A percentile compares a stretch with the other conserved stretches of the same genome.
These are phyloP conservation scores for Scaptomyza parva DNA, from an alignment of 2,888 invertebrate genomes.

Conservation along the genomic window DNA sequence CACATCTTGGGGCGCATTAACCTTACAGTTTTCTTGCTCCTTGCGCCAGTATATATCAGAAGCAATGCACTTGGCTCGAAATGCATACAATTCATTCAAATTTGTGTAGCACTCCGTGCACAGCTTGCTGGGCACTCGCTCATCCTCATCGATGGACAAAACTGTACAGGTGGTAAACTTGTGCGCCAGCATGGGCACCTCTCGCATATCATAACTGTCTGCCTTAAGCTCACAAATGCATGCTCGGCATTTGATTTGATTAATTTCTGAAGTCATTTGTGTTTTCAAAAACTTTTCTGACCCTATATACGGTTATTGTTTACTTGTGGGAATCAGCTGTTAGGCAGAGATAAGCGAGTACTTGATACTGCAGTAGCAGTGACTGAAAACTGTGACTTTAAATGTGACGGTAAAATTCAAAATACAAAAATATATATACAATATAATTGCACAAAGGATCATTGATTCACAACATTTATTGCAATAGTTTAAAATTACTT, in stretches of 20 bases:
- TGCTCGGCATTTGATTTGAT: constrained; percentile 26
- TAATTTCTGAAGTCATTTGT: constrained; percentile 18
- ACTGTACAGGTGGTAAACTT: constrained; percentile 60
- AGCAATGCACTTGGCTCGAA: constrained; percentile 37
- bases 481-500: background rate
- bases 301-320: constrained; percentile 2
- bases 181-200: constrained; percentile 49
- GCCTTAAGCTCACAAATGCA: constrained; percentile 18
- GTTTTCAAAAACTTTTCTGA: background rate
- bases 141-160: constrained; percentile 27
- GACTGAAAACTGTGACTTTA: background rate
- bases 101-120: constrained; percentile 30
- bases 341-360: constrained; percentile 13
- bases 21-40: constrained; percentile 1
- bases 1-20: background rate
- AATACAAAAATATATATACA: background rate
- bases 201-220: constrained; percentile 22
- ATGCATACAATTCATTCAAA: constrained; percentile 33
- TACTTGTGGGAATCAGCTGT: constrained; percentile 30
- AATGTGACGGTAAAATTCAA: background rate
- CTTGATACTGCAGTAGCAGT: background rate
- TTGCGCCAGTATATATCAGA: constrained; percentile 32
- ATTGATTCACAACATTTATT: constrained; percentile 2
- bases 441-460: background rate
- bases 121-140: constrained; percentile 28